These are phyloP conservation scores for Anseranas semipalmata DNA, from an alignment of 2,113 vertebrate species.

Conservation along the genomic window DNA sequence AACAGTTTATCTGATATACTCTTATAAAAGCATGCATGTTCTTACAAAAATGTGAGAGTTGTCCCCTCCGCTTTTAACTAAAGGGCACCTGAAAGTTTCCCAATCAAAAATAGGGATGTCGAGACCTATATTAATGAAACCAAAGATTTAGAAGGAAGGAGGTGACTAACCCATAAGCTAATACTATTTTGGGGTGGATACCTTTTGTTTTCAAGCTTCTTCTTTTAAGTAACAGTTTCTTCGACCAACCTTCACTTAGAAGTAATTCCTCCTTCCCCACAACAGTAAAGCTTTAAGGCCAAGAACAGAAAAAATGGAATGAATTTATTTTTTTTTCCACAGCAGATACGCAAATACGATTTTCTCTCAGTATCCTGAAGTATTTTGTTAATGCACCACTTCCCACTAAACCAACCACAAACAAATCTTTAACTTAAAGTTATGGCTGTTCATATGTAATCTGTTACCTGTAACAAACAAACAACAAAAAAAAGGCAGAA, in stretches of 20 bases:
- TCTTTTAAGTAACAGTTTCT: neutral
- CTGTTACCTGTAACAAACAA: conserved; percentile 74
- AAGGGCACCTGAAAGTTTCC: neutral
- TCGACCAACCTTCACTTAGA: neutral
- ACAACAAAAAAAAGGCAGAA: conserved; percentile 76
- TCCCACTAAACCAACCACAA: conserved; percentile 64
- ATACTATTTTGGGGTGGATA: neutral
- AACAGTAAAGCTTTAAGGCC: neutral
- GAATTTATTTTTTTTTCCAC: neutral
- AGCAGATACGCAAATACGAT: neutral
- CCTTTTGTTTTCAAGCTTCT: neutral
- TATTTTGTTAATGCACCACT: conserved; percentile 59
- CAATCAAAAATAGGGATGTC: neutral
- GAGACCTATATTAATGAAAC: neutral
- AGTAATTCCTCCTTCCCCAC: neutral
- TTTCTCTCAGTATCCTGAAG: neutral
- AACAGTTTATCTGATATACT: neutral
- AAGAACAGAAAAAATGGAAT: neutral
- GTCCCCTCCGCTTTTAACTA: neutral
- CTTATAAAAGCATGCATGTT: neutral
- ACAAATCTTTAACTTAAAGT: conserved; percentile 63
- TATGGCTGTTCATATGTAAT: conserved; percentile 65
- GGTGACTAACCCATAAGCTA: neutral
- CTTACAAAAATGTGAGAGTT: neutral
- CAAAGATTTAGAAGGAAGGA: neutral